phyloP scores from a whole-genome alignment of 2,797 vertebrate genomes.

The Toxotes lorentzi region DNA sequence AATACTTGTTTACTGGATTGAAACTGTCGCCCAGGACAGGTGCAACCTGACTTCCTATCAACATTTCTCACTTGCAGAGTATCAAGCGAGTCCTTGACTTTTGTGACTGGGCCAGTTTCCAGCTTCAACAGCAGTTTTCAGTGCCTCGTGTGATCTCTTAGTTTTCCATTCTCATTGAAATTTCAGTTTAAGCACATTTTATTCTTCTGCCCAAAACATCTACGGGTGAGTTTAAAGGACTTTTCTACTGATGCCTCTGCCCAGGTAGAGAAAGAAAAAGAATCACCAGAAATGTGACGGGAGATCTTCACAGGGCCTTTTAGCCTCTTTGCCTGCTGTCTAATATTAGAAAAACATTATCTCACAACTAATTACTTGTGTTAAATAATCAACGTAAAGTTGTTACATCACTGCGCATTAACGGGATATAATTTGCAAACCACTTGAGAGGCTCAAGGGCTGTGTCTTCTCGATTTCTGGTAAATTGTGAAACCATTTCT shows the following conservation, averaged over 20 bases:
- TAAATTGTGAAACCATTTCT: background rate
- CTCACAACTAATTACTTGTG: background rate
- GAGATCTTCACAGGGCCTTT: background rate
- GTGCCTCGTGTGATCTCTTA: background rate
- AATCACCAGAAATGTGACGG: background rate
- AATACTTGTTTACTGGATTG: slow-evolving; percentile 29
- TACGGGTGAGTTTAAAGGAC: background rate
- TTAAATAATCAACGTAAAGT: background rate
- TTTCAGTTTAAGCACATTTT: background rate
- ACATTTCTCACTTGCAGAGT: slow-evolving; percentile 14
- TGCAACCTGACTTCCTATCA: slow-evolving; percentile 11
- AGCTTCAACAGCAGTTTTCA: slow-evolving; percentile 18
- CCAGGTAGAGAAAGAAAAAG: background rate
- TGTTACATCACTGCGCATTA: background rate
- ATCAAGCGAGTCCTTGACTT: slow-evolving; percentile 38
- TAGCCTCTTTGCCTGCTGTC: background rate
- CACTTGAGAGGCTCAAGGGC: background rate
- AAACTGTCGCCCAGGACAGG: background rate
- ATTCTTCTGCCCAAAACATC: background rate
- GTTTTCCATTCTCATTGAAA: background rate
- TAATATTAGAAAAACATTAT: background rate
- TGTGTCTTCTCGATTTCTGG: background rate
- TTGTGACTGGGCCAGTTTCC: slow-evolving; percentile 17
- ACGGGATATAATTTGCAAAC: background rate
- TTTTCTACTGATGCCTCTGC: fast-evolving